Percentiles rank a stretch among this genome's conserved stretches.
Conservation (phyloP, 2,113 vertebrate species). For the Macquaria australasica region DNA sequence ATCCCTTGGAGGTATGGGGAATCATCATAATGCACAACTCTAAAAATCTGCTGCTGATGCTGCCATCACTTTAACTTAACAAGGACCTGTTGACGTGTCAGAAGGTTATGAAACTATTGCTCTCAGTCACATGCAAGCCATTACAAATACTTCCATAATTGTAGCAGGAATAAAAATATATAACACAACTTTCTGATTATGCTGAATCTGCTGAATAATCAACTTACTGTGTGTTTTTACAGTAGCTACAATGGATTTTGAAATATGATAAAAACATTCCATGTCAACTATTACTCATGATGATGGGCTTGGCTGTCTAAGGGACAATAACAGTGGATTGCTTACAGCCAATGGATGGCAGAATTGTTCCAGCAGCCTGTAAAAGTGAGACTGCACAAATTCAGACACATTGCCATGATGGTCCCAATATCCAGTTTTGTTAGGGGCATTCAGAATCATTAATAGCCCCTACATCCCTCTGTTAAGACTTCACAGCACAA, state of each 20-base stretch:
- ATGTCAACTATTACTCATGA: slow-evolving; percentile 10
- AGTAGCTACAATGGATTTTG: slow-evolving; percentile 25
- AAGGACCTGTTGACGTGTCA: not conserved
- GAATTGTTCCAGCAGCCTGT: not conserved
- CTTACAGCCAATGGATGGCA: not conserved
- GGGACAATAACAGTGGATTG: slow-evolving; percentile 3
- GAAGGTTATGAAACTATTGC: not conserved
- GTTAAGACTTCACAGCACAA: not conserved
- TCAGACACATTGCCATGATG: not conserved
- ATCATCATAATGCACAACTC: not conserved
- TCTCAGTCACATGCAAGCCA: not conserved
- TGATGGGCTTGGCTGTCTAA: not conserved
- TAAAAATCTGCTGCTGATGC: not conserved
- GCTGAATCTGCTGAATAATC: slow-evolving; percentile 18
- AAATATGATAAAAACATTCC: slow-evolving; percentile 6
- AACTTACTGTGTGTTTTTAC: not conserved
- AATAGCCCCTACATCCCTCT: not conserved
- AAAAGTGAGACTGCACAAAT: not conserved
- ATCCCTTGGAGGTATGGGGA: not conserved
- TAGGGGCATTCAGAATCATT: not conserved
- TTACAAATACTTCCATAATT: slow-evolving; percentile 8
- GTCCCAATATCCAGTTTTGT: slow-evolving; percentile 1
- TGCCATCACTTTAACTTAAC: not conserved
- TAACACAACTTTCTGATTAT: not conserved
- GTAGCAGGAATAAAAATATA: not conserved